A percentile compares a stretch with the other conserved stretches of the same genome.
phyloP scores from a whole-genome alignment of 2,113 vertebrate species.

The Gopherus flavomarginatus region DNA sequence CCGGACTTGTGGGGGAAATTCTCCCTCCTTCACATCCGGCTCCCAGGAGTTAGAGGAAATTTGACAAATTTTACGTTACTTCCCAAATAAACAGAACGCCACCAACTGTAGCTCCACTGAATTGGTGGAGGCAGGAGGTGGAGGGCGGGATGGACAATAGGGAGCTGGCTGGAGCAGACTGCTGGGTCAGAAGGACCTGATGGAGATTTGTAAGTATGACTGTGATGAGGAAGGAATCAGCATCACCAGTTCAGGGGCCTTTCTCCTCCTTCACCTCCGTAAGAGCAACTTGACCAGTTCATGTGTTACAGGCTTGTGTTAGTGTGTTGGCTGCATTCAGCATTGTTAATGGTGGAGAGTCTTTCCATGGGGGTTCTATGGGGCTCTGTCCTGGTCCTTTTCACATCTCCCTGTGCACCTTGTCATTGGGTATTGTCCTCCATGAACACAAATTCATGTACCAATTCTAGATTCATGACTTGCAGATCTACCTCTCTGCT shows the following conservation, averaged over 20 bases:
- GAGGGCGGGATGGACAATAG: too few species aligned
- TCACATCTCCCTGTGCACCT: too few species aligned
- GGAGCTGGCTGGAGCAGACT: too few species aligned
- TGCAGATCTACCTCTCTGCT: too few species aligned
- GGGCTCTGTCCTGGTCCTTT: too few species aligned
- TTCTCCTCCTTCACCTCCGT: not conserved
- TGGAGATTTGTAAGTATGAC: not conserved
- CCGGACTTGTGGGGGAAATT: not conserved
- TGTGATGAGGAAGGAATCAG: not conserved
- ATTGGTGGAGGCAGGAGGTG: too few species aligned
- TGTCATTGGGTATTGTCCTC: too few species aligned
- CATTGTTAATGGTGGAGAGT: too few species aligned
- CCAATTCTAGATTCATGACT: too few species aligned
- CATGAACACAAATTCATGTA: too few species aligned
- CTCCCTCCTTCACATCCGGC: not conserved
- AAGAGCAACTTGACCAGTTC: not conserved
- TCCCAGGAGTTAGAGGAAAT: not conserved
- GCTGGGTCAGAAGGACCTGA: not conserved
- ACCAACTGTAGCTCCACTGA: not conserved
- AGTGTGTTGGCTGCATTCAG: too few species aligned
- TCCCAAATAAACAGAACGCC: not conserved
- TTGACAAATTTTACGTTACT: not conserved
- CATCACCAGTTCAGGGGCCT: not conserved
- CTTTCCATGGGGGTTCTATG: too few species aligned
- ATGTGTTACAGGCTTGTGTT: not conserved